Evolutionary conservation across 2,888 invertebrate genomes (phyloP).

Genomic region (Melitaea athalia): DNA sequence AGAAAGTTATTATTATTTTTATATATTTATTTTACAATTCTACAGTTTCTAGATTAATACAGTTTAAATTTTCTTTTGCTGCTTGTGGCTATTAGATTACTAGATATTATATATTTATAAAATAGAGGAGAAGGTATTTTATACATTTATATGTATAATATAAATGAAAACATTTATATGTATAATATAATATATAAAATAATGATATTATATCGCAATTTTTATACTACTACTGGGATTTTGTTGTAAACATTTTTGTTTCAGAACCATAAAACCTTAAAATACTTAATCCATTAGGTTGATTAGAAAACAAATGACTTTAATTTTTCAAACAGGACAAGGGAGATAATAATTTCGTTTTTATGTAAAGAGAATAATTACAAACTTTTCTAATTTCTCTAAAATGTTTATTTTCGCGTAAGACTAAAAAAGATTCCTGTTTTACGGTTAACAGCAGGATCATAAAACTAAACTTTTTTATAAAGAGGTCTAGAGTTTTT

Average conservation of each 20-base stretch:
- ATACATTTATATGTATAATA: no score
- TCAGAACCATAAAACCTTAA: neutral
- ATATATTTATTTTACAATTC: neutral
- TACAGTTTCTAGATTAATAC: neutral
- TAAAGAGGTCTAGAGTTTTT: neutral
- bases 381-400: constrained; percentile 8
- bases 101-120: no score
- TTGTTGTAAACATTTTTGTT: constrained; percentile 3
- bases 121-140: no score
- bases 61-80: no score
- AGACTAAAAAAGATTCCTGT: neutral
- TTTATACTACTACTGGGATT: neutral
- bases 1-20: neutral
- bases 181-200: no score
- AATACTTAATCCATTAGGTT: constrained; percentile 12
- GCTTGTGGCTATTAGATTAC: no score
- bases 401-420: neutral
- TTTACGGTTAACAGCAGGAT: neutral
- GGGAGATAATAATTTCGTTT: constrained; percentile 3
- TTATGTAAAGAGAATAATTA: constrained; percentile 10
- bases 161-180: no score
- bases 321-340: constrained; percentile 15
- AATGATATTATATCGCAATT: no score
- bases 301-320: constrained; percentile 14
- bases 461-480: neutral